Conservation (phyloP, 2,888 invertebrate genomes). For the Dysmachus trigonus region DNA sequence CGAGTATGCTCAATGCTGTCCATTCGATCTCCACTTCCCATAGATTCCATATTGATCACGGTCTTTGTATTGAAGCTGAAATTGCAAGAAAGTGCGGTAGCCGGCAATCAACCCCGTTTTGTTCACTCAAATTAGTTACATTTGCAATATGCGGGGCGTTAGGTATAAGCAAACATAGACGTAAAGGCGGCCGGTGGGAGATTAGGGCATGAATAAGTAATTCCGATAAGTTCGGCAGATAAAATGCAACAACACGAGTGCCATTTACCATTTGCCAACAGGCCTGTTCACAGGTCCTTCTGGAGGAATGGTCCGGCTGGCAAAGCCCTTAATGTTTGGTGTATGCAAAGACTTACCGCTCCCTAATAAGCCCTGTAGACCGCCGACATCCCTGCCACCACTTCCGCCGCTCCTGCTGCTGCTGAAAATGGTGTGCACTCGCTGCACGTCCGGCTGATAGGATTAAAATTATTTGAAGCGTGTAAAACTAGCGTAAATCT, state of each 20-base stretch:
- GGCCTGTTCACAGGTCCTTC: constrained; percentile 13
- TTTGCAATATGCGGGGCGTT: constrained; percentile 29
- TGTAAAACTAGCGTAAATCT: constrained; percentile 50
- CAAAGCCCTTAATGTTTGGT: constrained; percentile 6
- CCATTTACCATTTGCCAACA: constrained; percentile 45
- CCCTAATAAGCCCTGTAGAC: neutral
- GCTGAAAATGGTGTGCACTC: constrained; percentile 15
- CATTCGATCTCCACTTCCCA: neutral
- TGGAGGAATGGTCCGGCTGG: neutral
- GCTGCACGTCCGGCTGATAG: constrained; percentile 41
- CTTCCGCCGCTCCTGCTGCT: neutral
- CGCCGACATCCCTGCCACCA: neutral
- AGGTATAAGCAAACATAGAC: constrained; percentile 23
- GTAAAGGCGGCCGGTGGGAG: constrained; percentile 30
- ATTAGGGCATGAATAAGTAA: constrained; percentile 48
- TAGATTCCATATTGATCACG: neutral
- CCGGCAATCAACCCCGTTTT: constrained; percentile 5
- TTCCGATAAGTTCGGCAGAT: constrained; percentile 48
- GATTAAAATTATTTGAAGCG: constrained; percentile 51
- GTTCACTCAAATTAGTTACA: constrained; percentile 19
- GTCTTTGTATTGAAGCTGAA: neutral
- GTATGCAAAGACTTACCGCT: constrained; percentile 23
- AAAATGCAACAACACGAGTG: constrained; percentile 44
- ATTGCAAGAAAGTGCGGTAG: neutral
- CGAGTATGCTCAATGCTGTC: neutral